A percentile compares a stretch with the other conserved stretches of the same genome.
Conservation (phyloP, 1,140 invertebrate genomes). For the Glossosoma conforme region DNA sequence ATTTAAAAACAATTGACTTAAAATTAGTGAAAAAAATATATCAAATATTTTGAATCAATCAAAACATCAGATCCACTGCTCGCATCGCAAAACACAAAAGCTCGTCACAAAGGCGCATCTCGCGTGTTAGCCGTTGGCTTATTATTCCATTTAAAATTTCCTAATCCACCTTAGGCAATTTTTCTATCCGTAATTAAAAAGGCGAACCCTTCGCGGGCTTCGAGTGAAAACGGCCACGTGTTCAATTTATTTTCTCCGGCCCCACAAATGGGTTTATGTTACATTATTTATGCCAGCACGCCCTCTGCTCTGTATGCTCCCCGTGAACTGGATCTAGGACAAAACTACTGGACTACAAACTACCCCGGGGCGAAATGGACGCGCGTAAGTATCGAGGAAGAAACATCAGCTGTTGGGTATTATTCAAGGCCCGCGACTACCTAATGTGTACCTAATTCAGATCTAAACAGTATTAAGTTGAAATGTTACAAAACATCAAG, state of each 20-base stretch:
- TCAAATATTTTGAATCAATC: conserved; percentile 10
- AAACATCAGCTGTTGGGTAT: conserved; percentile 23
- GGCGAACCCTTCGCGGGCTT: conserved; percentile 17
- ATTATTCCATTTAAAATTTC: conserved; percentile 28
- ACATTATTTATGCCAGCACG: conserved; percentile 31
- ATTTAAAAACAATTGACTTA: too few relatives aligned
- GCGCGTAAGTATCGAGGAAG: conserved; percentile 11
- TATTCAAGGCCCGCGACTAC: conserved; percentile 35
- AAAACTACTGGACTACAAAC: conserved; percentile 20
- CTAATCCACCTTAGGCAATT: conserved; percentile 32
- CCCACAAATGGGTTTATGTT: conserved; percentile 32
- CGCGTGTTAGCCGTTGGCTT: conserved; percentile 18
- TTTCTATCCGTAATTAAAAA: conserved; percentile 31
- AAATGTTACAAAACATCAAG: conserved; percentile 31
- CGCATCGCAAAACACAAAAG: not conserved
- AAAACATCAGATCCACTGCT: not conserved
- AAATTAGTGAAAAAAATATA: too few relatives aligned
- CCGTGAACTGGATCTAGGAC: conserved; percentile 14
- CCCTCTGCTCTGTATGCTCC: conserved; percentile 25
- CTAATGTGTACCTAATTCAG: conserved; percentile 26
- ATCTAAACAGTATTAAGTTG: conserved; percentile 31
- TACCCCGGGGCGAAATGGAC: conserved; percentile 4
- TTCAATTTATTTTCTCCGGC: conserved; percentile 30
- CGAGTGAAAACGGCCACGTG: conserved; percentile 31
- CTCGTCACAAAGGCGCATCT: not conserved